Evolutionary conservation across 1,140 invertebrate genomes (phyloP), one percentile per base, ranked within the genome.

Genomic region (Geopemphigus sp.): DNA sequence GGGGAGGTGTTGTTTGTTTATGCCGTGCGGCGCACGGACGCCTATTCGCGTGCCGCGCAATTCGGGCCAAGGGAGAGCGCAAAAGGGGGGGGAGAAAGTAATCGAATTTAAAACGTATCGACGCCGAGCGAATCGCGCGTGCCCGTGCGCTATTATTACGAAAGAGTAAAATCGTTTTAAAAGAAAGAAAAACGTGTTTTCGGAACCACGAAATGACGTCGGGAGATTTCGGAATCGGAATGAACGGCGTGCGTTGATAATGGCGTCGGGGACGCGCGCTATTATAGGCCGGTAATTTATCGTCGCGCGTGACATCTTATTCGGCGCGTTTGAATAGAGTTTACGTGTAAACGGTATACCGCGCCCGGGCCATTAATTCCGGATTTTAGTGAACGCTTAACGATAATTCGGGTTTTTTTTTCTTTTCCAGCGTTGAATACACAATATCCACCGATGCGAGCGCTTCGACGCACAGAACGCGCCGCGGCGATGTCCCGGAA

Each of bases 201-300:
- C 14, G 47, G 2, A 68, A 45, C 22, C 3, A 66, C 32, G 32
- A 32, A 4, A 26, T 53, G 12, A 53, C 24, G 47, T 70, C 3
- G 19, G 26, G 26, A 70, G 14, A 53, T 26, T 70, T 70, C 47
- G 53, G 53, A 70, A 53, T 53, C 3, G 29, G 64, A 66, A 66
- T 29, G 24, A 72, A 72, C 29, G 6, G 14, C n/a, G 22, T 10
- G 14, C 6, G 47, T 50, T 12, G 5, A 1, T 68, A 68, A 50
- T 68, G 5, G 24, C 17, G 14, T 72, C 8, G 15, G 5, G 19
- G 4, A 54, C 24, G n/a, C n/a, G n/a, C n/a, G n/a, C n/a, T n/a
- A n/a, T n/a, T 53, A n/a, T 70, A 63, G 59, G 14, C 59, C 14
- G 26, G 24, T 72, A 54, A 72, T 72, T 72, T 72, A 72, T 72